phyloP scores from a whole-genome alignment of 23 tunicate species.

The Oikopleura albicans region DNA sequence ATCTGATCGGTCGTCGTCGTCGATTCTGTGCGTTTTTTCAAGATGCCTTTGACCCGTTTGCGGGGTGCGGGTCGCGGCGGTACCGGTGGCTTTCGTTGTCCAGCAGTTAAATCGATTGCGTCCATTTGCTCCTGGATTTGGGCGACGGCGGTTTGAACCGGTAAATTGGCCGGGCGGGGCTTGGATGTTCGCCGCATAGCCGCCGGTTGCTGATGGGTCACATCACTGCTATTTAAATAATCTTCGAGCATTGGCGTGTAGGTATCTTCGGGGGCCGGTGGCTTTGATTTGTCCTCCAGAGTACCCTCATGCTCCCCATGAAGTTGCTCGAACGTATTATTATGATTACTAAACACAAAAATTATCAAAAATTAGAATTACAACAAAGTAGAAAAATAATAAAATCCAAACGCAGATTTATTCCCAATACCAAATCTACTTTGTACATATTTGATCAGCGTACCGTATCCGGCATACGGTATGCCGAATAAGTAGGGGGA shows the following conservation, averaged over 20 bases:
- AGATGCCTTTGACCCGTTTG: not conserved
- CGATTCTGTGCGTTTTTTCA: not conserved
- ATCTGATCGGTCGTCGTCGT: not conserved
- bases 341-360: not conserved
- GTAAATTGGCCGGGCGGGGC: not conserved
- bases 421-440: too few relatives aligned
- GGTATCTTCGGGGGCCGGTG: not conserved
- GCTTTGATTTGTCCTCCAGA: not conserved
- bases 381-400: too few relatives aligned
- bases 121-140: not conserved
- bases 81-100: not conserved
- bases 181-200: not conserved
- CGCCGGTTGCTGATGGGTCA: not conserved
- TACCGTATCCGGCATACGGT: not conserved
- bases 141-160: not conserved
- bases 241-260: constrained; percentile 10
- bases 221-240: not conserved
- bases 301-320: not conserved
- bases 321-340: not conserved
- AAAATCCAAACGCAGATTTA: too few relatives aligned
- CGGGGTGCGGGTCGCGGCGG: constrained; percentile 1
- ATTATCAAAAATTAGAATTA: too few relatives aligned
- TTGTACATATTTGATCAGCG: not conserved
- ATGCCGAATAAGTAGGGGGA: too few relatives aligned
- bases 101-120: not conserved